A percentile compares a stretch with the other conserved stretches of the same genome.
phyloP scores from a whole-genome alignment of 1,140 invertebrate genomes.

The Papilio dardanus region DNA sequence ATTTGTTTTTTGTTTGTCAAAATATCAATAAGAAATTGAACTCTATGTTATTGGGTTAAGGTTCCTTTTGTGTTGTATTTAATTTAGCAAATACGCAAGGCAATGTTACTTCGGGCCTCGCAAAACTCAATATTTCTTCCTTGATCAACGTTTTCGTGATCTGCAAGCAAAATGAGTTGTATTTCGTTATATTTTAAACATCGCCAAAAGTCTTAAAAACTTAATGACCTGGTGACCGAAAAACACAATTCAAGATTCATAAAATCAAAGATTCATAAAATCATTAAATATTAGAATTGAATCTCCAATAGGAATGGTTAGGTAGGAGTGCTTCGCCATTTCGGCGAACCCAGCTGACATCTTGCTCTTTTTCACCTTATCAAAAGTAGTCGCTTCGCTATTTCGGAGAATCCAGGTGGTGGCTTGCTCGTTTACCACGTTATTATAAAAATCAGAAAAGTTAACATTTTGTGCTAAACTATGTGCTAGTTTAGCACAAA shows the following conservation, averaged over 20 bases:
- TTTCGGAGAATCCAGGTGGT: too few species aligned
- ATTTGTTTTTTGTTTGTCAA: not conserved
- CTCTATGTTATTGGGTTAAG: not conserved
- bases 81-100: not conserved
- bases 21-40: not conserved
- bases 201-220: not conserved
- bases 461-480: too few species aligned
- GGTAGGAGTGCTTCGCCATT: too few species aligned
- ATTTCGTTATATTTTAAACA: not conserved
- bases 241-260: too few species aligned
- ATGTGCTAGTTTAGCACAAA: not conserved
- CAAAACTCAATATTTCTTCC: slow-evolving; percentile 32
- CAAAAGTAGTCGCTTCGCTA: too few species aligned
- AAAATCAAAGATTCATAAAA: too few species aligned
- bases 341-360: too few species aligned
- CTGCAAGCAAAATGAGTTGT: slow-evolving; percentile 16
- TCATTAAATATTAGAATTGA: too few species aligned
- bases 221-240: not conserved
- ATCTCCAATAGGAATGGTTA: too few species aligned
- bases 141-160: slow-evolving; percentile 28
- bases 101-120: not conserved
- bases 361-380: too few species aligned
- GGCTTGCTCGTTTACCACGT: too few species aligned
- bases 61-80: not conserved
- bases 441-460: too few species aligned